A percentile compares a stretch with the other conserved stretches of the same genome.
phyloP scores from a whole-genome alignment of 1,140 invertebrate species.

The Penaeus vannamei region DNA sequence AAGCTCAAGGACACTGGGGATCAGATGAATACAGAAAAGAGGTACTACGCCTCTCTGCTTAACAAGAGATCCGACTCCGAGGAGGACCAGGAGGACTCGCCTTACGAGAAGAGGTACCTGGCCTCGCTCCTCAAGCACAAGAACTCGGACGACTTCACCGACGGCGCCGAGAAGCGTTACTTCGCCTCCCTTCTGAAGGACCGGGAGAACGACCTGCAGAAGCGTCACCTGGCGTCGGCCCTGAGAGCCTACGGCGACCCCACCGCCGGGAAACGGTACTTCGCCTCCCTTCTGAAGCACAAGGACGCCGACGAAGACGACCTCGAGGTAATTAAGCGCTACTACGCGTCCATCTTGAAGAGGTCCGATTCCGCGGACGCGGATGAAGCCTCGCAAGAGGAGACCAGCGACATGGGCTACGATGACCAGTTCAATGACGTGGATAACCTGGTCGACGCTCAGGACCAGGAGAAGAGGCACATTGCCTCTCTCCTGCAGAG shows the following conservation, averaged over 20 bases:
- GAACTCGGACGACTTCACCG: neutral
- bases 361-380: neutral
- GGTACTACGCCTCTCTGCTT: no score
- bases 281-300: no score
- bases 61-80: no score
- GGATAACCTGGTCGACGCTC: no score
- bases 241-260: no score
- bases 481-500: neutral
- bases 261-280: no score
- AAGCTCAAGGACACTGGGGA: no score
- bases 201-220: neutral
- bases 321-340: no score
- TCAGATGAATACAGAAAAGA: no score
- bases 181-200: neutral
- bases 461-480: neutral
- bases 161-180: neutral
- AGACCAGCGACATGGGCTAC: neutral
- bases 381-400: neutral
- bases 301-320: no score
- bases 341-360: slow-evolving; percentile 37
- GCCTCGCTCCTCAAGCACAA: slow-evolving; percentile 28
- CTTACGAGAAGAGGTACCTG: neutral
- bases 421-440: neutral
- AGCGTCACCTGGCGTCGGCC: no score
- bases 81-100: neutral